These are phyloP conservation scores for Drepana arcuata DNA, from an alignment of 1,140 invertebrate genomes.

Conservation along the genomic window DNA sequence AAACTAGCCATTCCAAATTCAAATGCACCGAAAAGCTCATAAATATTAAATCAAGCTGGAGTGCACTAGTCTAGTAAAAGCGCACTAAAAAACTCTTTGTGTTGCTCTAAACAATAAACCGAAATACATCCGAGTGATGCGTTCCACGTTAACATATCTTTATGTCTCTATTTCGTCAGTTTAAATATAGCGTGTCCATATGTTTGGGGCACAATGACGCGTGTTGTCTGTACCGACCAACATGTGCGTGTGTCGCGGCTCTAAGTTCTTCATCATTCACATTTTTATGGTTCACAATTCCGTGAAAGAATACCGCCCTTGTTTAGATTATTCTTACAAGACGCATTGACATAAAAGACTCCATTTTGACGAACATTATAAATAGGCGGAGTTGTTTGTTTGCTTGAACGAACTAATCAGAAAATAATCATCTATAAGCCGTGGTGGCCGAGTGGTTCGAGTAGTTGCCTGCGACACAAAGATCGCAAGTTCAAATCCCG, in stretches of 20 bases:
- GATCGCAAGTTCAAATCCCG: no score
- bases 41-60: slow-evolving; percentile 37
- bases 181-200: slow-evolving; percentile 24
- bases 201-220: slow-evolving; percentile 8
- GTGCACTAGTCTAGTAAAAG: slow-evolving; percentile 31
- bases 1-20: slow-evolving; percentile 11
- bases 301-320: no score
- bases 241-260: slow-evolving; percentile 5
- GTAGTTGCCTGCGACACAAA: no score
- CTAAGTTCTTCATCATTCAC: no score
- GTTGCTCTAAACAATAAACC: slow-evolving; percentile 41
- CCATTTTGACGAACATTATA: no score
- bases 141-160: slow-evolving; percentile 31
- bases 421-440: no score
- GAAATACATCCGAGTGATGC: slow-evolving; percentile 21
- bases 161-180: slow-evolving; percentile 39
- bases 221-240: slow-evolving; percentile 7
- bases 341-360: no score
- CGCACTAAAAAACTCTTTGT: slow-evolving; percentile 46
- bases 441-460: no score
- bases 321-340: no score
- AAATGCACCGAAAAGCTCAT: slow-evolving; percentile 23
- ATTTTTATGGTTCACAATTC: no score
- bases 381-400: no score
- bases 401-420: no score